Evolutionary conservation across 2,888 invertebrate genomes (phyloP), one percentile per base, ranked within the genome.

Genomic region (Zaprionus obscuricornis): DNA sequence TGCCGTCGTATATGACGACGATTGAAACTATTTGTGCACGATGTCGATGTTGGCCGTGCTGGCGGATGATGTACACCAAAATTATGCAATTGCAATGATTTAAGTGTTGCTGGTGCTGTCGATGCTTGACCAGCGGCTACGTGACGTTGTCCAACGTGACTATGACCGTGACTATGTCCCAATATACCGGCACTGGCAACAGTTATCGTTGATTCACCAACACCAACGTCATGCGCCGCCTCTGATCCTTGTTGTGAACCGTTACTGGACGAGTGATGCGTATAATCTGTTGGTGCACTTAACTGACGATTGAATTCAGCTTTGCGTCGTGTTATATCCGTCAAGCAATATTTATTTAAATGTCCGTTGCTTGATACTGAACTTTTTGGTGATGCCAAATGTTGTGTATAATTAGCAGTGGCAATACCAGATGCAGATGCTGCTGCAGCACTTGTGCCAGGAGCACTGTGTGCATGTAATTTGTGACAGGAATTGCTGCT

Each of bases 291-390:
- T 33, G 90, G 90, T 3, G 90, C 90, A 76, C 90, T 90, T 24
- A 90, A 81, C 78, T 90, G 90, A 52, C 90, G 88, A 88, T 90
- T 90, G 67, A 90, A 90, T 58, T 90, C 90, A 62, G 89, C 88
- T 79, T 90, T 90, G 68, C 89, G 88, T 13, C 88, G 84, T 58
- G 87, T 88, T 34, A 89, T 81, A 66, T 90, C 89, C 63, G 89
- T 89, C 55, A 89, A 78, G 73, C 88, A 88, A 78, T 89, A 86
- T 51, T 90, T 89, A 63, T 88, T 88, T 62, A 89, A 73, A 55
- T 89, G 88, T 31, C 89, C 89, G 86, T 88, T 89, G 75, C 88
- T 90, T 50, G 89, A 89, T 39, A 88, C 77, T 50, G 89, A 88
- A 58, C 88, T 88, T 71, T 90, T 89, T 55, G 88, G 87, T 67